Percentiles rank a stretch among this genome's conserved stretches.
These are phyloP conservation scores for Colinus virginianus DNA, from an alignment of 2,113 vertebrate genomes.

Conservation along the genomic window DNA sequence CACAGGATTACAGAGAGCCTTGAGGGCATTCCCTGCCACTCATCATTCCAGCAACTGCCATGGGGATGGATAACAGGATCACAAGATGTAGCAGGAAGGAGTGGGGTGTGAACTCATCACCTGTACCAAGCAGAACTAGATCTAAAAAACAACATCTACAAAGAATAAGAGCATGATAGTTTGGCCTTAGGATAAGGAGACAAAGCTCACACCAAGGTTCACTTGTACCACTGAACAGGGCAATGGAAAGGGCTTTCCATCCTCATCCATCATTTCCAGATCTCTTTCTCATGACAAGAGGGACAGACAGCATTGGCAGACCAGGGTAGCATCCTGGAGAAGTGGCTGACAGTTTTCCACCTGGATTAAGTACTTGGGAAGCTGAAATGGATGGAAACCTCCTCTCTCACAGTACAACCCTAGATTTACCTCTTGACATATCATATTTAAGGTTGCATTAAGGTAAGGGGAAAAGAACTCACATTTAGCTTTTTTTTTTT, in stretches of 20 bases:
- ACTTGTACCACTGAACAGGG: not conserved
- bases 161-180: not conserved
- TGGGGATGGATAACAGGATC: not conserved
- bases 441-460: not conserved
- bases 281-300: accelerated
- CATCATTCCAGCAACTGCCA: not conserved
- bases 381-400: not conserved
- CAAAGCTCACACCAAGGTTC: not conserved
- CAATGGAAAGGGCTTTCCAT: not conserved
- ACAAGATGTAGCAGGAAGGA: not conserved
- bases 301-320: not conserved
- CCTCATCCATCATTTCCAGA: not conserved
- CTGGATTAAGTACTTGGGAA: not conserved
- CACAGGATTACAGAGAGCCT: not conserved
- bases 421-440: not conserved
- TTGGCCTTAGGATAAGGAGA: too few relatives aligned
- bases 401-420: not conserved
- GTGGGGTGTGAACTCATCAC: not conserved
- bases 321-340: not conserved
- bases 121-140: not conserved
- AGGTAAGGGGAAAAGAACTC: accelerated
- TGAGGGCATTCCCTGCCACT: not conserved
- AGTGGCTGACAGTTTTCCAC: not conserved
- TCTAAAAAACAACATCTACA: accelerated
- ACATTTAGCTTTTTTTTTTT: not conserved